These are phyloP conservation scores for Parnassius glacialis DNA, from an alignment of 2,888 invertebrate genomes.

Conservation along the genomic window DNA sequence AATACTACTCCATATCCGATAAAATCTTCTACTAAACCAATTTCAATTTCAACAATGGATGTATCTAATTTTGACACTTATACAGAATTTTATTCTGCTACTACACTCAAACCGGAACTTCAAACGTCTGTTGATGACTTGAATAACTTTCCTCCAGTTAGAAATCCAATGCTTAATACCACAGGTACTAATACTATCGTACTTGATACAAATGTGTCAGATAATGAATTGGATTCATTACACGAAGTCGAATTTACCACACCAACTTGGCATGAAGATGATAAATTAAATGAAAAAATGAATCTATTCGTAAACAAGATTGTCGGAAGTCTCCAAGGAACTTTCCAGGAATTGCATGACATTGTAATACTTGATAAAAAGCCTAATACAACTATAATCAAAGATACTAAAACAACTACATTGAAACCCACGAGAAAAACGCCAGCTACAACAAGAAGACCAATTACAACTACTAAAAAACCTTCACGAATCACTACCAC, in stretches of 20 bases:
- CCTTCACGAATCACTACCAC: conserved; percentile 60
- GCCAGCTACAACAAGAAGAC: conserved; percentile 58
- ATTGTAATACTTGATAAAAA: conserved; percentile 82
- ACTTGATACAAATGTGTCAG: conserved; percentile 74
- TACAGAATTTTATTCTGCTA: conserved; percentile 50
- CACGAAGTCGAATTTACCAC: conserved; percentile 86
- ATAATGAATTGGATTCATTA: conserved; percentile 72
- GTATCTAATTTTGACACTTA: conserved; percentile 53
- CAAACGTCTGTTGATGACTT: conserved; percentile 86
- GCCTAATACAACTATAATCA: conserved; percentile 57
- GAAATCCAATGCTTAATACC: conserved; percentile 90
- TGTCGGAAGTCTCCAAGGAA: conserved; percentile 90
- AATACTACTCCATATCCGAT: conserved; percentile 62
- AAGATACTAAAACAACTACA: conserved; percentile 59
- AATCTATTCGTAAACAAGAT: conserved; percentile 91
- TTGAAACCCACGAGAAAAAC: conserved; percentile 61
- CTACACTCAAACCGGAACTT: conserved; percentile 74
- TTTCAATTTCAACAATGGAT: conserved; percentile 42
- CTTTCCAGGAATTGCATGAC: conserved; percentile 90
- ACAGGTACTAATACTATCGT: conserved; percentile 78
- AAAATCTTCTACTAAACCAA: conserved; percentile 48
- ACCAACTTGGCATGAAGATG: conserved; percentile 88
- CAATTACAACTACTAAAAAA: conserved; percentile 70
- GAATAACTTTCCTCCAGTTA: conserved; percentile 91
- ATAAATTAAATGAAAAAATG: conserved; percentile 88